Base-by-base conservation (phyloP, 1,140 invertebrate species). In the Atta cephalotes region DNA sequence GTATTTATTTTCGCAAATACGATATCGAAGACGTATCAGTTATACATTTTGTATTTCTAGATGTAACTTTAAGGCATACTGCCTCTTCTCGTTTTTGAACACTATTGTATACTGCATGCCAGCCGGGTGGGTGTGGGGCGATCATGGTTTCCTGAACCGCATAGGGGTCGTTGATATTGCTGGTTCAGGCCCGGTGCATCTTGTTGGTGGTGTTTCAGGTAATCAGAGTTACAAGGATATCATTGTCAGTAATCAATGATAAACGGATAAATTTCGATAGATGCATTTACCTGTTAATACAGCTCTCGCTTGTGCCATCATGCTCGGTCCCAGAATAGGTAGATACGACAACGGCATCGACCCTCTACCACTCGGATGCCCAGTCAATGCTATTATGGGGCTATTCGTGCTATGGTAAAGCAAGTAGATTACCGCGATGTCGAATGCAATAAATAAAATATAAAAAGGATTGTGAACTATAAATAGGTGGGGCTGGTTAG, bases 61-160 rank as follows among this genome's bases (percentile, higher is more conserved):
- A 89, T 98, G 97, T 91, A 98, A 98, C 92, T 98, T 98, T 92
- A 97, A 98, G 92, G 98, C 98, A 0, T 99, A 99, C 92, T 98
- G 98, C 88, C 85, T 99, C 3, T 98, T 98, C 93, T 99, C 98
- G 6, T 97, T 98, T 65, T 92, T 98, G 0, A 99, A 99, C 91
- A 99, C 98, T 0, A 95, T 98, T 0, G 97, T 99, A 1, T 99
- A 99, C 94, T 99, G 98, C 92, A 96, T 99, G 81, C 98, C 98
- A 1, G 98, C 98, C n/a, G 98, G 98, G n/a, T 98, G 98, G 98
- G 96, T 98, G 63, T 98, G 98, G 98, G 97, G 97, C 1, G 96
- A 97, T 63, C 97, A 98, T 88, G 98, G 98, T 9, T 98, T 98
- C 92, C 95, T 99, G 1, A 97, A 97, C 82, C 96, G 96, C 66